Conservation (phyloP, 2,113 vertebrate genomes). For the Chamaea fasciata region DNA sequence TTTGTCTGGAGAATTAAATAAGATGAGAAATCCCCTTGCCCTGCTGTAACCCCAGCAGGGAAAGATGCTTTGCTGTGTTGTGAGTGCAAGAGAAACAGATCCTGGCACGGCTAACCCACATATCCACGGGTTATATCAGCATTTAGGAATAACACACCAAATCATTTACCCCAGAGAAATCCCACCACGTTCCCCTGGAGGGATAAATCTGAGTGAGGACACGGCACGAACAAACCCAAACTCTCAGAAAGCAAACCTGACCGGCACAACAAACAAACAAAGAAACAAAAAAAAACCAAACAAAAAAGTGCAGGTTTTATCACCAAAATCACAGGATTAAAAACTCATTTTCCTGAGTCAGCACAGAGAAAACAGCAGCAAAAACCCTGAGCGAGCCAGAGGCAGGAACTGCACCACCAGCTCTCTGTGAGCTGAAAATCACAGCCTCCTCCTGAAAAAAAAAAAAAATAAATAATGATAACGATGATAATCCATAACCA, state of each 20-base stretch:
- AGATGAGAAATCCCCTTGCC: neutral
- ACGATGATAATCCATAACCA: neutral
- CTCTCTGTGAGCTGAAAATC: neutral
- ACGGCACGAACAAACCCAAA: accelerated
- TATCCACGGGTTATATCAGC: accelerated
- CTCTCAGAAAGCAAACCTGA: neutral
- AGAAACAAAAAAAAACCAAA: too few species aligned
- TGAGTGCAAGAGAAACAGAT: neutral
- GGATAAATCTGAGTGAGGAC: neutral
- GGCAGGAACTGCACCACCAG: neutral
- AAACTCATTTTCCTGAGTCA: neutral
- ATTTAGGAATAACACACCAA: neutral
- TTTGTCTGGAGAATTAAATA: neutral
- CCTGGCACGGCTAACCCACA: neutral
- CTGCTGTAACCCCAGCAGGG: accelerated
- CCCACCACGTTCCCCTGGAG: neutral
- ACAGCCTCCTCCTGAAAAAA: neutral
- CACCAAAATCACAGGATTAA: neutral
- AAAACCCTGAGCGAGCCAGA: neutral
- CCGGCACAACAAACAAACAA: neutral
- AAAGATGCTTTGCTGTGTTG: neutral
- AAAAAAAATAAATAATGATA: neutral
- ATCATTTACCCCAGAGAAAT: neutral
- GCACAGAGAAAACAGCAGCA: neutral
- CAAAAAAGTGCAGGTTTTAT: neutral